Evolutionary conservation across 2,888 invertebrate species (phyloP).

Genomic region (Fragum sueziense): DNA sequence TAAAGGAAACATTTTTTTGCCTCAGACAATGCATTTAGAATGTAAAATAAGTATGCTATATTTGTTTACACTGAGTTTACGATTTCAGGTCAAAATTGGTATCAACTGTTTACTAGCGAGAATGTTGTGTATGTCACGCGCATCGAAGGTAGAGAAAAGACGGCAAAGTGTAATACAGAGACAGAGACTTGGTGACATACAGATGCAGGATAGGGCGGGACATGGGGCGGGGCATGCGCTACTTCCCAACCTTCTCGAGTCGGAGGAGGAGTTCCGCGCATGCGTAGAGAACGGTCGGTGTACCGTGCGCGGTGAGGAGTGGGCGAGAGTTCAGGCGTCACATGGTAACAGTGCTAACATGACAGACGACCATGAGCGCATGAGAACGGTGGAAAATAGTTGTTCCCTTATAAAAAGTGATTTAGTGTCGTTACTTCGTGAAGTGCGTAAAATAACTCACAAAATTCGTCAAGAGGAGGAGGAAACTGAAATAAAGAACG

Average conservation of each 20-base stretch:
- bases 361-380: constrained; percentile 27
- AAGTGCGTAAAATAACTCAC: constrained; percentile 95
- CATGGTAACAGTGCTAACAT: constrained; percentile 23
- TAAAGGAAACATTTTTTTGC: too few species aligned
- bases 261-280: constrained; percentile 92
- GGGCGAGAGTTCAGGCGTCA: constrained; percentile 38
- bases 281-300: constrained; percentile 62
- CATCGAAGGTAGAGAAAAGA: constrained; percentile 85
- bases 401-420: constrained; percentile 85
- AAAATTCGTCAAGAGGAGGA: constrained; percentile 97
- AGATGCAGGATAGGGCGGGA: constrained; percentile 95
- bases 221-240: constrained; percentile 98
- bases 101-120: constrained; percentile 99
- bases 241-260: constrained; percentile 97
- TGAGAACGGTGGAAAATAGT: constrained; percentile 24
- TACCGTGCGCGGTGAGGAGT: constrained; percentile 42
- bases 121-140: constrained; percentile 97
- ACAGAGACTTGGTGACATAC: constrained; percentile 92
- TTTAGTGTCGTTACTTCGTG: constrained; percentile 96
- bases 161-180: constrained; percentile 88
- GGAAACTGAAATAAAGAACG: constrained; percentile 95
- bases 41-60: too few species aligned
- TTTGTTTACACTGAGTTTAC: too few species aligned
- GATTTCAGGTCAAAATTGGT: constrained; percentile 93
- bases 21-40: too few species aligned